Percentiles rank a stretch among this genome's conserved stretches.
phyloP scores from a whole-genome alignment of 2,888 invertebrate species.

The Lamproptera curius region DNA sequence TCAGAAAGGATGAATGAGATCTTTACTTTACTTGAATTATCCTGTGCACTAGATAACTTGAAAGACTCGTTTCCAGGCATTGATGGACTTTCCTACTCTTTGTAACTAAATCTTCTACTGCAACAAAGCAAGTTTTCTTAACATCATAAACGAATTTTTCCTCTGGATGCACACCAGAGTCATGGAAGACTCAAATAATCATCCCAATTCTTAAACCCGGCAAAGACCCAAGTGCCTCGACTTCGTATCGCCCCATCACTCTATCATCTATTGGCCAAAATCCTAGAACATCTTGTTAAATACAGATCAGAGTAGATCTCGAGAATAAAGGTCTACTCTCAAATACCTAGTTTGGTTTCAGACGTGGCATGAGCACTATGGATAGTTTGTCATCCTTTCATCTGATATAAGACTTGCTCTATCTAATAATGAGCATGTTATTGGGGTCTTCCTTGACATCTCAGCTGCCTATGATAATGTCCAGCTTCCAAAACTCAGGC shows the following conservation, averaged over 20 bases:
- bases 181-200: constrained; percentile 29
- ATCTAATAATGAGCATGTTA: neutral
- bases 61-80: too few relatives aligned
- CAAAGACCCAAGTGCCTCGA: constrained; percentile 23
- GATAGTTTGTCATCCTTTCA: constrained; percentile 15
- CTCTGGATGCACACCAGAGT: neutral
- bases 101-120: too few relatives aligned
- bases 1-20: too few relatives aligned
- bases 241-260: constrained; percentile 27
- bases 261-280: constrained; percentile 26
- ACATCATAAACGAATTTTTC: too few relatives aligned
- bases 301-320: constrained; percentile 29
- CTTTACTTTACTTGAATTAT: too few relatives aligned
- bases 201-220: constrained; percentile 30
- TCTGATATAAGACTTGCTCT: constrained; percentile 22
- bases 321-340: constrained; percentile 23
- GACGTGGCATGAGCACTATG: constrained; percentile 30
- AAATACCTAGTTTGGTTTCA: constrained; percentile 29
- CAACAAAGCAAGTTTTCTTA: too few relatives aligned
- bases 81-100: too few relatives aligned
- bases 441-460: constrained; percentile 28
- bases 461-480: constrained; percentile 31
- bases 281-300: constrained; percentile 30
- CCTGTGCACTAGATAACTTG: too few relatives aligned
- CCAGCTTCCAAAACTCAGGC: constrained; percentile 22